These are phyloP conservation scores for Brachynemurus nebulosus DNA, from an alignment of 2,888 invertebrate species.

Conservation along the genomic window DNA sequence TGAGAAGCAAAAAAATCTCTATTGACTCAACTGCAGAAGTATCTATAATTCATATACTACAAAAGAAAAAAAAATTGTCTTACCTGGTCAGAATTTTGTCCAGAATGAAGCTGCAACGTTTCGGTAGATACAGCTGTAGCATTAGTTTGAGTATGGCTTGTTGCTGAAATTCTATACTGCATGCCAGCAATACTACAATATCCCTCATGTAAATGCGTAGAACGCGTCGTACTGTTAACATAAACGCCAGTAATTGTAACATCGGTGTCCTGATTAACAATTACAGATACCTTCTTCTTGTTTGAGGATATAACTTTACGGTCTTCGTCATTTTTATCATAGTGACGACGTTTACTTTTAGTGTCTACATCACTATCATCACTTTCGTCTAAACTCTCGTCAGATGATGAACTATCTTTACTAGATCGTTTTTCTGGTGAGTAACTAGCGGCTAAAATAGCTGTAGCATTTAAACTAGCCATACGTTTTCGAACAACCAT, in stretches of 20 bases:
- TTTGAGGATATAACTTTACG: constrained; percentile 28
- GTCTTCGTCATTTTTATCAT: constrained; percentile 39
- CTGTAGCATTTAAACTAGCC: constrained; percentile 83
- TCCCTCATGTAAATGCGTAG: constrained; percentile 55
- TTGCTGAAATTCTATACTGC: constrained; percentile 80
- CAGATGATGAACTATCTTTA: constrained; percentile 35
- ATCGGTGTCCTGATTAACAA: constrained; percentile 74
- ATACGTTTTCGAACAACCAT: constrained; percentile 81
- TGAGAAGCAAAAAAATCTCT: too few relatives aligned
- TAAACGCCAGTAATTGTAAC: constrained; percentile 81
- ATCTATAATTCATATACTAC: too few relatives aligned
- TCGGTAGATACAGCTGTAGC: constrained; percentile 63
- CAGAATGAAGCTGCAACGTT: constrained; percentile 35
- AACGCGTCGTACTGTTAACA: constrained; percentile 56
- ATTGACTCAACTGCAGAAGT: too few relatives aligned
- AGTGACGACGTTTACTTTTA: constrained; percentile 31
- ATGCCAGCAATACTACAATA: constrained; percentile 73
- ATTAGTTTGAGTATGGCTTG: constrained; percentile 74
- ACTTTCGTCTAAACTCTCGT: constrained; percentile 34
- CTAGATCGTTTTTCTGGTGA: constrained; percentile 45
- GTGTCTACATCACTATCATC: constrained; percentile 35
- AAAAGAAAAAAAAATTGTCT: constrained; percentile 21
- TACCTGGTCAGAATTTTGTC: constrained; percentile 31
- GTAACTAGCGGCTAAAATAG: constrained; percentile 80
- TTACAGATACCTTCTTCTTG: constrained; percentile 57